Percentiles rank a stretch among this genome's conserved stretches.
These are phyloP conservation scores for Siniperca chuatsi DNA, from an alignment of 2,113 vertebrate species.

Conservation along the genomic window DNA sequence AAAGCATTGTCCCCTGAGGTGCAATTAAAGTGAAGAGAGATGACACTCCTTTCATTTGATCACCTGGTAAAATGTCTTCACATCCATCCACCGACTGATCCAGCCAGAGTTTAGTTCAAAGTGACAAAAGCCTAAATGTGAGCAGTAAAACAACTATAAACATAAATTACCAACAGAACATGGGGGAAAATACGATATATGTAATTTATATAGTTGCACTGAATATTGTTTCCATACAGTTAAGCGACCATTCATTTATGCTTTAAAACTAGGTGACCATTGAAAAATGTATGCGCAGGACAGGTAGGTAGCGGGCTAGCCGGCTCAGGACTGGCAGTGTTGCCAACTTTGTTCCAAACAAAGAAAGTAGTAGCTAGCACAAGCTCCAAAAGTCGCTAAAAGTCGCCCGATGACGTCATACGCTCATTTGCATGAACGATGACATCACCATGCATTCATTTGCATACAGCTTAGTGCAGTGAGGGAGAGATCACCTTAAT, in stretches of 20 bases:
- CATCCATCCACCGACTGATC: constrained; percentile 22
- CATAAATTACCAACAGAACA: not conserved
- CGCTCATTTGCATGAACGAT: too few species aligned
- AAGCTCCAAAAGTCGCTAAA: too few species aligned
- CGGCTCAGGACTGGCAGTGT: too few species aligned
- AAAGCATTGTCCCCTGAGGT: constrained; percentile 25
- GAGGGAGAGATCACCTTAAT: too few species aligned
- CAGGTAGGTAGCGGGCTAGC: too few species aligned
- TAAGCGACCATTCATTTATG: not conserved
- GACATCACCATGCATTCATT: too few species aligned
- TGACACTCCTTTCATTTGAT: constrained; percentile 17
- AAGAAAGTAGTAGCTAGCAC: too few species aligned
- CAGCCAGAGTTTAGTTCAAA: not conserved
- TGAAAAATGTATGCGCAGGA: too few species aligned
- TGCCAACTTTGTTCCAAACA: too few species aligned
- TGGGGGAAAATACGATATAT: not conserved
- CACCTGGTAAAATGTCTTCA: constrained; percentile 27
- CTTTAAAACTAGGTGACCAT: not conserved
- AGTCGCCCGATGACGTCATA: too few species aligned
- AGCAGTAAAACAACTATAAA: not conserved
- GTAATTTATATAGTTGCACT: not conserved
- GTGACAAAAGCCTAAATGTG: not conserved
- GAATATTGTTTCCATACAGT: not conserved
- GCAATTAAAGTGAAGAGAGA: constrained; percentile 57
- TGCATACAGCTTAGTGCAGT: too few species aligned